phyloP scores from a whole-genome alignment of 2,888 invertebrate genomes.

The Gandaritis pyraliata region DNA sequence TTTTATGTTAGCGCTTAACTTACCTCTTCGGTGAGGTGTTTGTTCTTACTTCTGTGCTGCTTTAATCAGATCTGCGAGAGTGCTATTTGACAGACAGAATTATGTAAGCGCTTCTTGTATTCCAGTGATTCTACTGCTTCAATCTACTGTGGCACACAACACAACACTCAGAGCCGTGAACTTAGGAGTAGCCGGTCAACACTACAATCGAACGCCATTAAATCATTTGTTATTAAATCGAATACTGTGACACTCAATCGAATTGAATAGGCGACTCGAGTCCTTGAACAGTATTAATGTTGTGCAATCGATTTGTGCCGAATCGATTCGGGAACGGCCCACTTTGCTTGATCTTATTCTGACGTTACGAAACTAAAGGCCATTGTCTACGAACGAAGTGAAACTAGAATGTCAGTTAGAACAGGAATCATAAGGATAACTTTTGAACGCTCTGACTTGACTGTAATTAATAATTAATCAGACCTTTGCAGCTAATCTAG shows the following conservation, averaged over 20 bases:
- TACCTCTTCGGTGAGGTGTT: too few species aligned
- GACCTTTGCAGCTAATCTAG: too few species aligned
- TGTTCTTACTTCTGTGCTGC: too few species aligned
- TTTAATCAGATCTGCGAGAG: too few species aligned
- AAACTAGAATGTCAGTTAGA: not conserved
- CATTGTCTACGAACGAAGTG: constrained; percentile 1
- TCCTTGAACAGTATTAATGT: constrained; percentile 77
- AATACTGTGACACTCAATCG: constrained; percentile 60
- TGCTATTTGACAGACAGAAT: too few species aligned
- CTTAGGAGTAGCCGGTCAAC: constrained; percentile 55
- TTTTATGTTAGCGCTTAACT: too few species aligned
- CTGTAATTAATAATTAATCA: too few species aligned
- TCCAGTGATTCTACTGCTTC: constrained; percentile 13
- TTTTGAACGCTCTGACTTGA: too few species aligned
- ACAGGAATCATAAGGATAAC: too few species aligned
- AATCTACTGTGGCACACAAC: constrained; percentile 6
- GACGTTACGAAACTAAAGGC: constrained; percentile 57
- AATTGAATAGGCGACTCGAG: constrained; percentile 58
- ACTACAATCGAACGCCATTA: constrained; percentile 61
- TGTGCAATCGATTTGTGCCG: constrained; percentile 70
- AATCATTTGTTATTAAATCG: constrained; percentile 63
- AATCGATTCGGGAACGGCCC: constrained; percentile 67
- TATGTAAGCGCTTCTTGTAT: not conserved
- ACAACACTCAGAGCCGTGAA: constrained; percentile 60
- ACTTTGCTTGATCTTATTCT: constrained; percentile 59